phyloP scores from a whole-genome alignment of 2,113 vertebrate species.

The Eidolon helvum region DNA sequence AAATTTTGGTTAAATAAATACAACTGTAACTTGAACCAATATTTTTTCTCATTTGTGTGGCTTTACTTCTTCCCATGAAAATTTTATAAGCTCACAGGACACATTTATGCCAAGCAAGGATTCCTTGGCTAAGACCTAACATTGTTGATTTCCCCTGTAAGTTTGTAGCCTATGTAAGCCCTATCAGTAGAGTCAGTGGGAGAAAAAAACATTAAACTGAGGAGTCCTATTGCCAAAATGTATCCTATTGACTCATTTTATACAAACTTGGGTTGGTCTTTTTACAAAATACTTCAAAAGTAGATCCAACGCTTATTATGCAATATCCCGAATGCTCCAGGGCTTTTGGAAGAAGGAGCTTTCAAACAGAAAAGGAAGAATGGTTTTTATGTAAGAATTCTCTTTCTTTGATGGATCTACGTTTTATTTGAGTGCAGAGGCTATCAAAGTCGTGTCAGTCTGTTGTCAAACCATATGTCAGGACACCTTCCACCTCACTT shows the following conservation, averaged over 20 bases:
- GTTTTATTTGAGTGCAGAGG: background rate
- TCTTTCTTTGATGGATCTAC: background rate
- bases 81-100: constrained; percentile 10
- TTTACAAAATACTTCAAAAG: constrained; percentile 9
- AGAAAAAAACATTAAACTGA: background rate
- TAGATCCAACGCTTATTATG: background rate
- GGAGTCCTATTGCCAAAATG: background rate
- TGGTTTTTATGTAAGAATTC: constrained; percentile 31
- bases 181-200: background rate
- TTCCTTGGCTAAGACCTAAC: background rate
- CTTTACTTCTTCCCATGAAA: constrained; percentile 43
- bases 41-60: background rate
- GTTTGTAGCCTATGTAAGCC: background rate
- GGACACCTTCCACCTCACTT: background rate
- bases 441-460: background rate
- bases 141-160: background rate
- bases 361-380: background rate
- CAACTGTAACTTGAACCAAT: background rate
- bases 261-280: background rate
- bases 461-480: background rate
- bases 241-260: background rate
- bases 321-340: constrained; percentile 35
- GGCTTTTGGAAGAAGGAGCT: constrained; percentile 27
- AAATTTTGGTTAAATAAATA: background rate
- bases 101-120: background rate